Evolutionary conservation across 2,888 invertebrate species (phyloP), one percentile per base, ranked within the genome.

Genomic region (Diachrysia chrysitis): DNA sequence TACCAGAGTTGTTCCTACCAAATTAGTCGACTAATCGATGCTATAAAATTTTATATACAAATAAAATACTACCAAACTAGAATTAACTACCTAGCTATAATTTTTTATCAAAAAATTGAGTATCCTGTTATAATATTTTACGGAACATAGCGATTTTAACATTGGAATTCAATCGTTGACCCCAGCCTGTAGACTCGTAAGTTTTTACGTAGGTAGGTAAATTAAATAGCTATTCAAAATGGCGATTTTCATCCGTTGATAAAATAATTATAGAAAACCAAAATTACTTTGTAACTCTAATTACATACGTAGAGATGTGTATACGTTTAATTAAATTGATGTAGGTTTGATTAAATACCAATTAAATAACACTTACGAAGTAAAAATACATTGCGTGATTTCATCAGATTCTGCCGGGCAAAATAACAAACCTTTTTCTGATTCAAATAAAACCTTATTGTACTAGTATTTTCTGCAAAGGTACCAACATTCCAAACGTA

Each of bases 261-360:
- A 59, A 17, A 29, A 61, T 71, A 63, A 69, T 69, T 67, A 61
- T 58, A 70, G 54, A 25, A 29, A 55, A 9, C 46, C 42, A 23
- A 35, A 65, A 69, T 55, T 19, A 60, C 63, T 63, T 61, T 63
- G 16, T 46, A 25, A 53, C 16, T 42, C 46, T 70, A 63, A 77
- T 70, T 61, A 65, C 23, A 61, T 23, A 42, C 37, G 2, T 51
- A 46, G 10, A 3, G 10, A 2, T 19, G 6, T 19, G 2, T 10
- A 17, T 19, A 48, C 19, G 17, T 48, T 10, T 9, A 48, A 51
- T 51, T 48, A 19, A 19, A 9, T 12, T 51, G 21, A 51, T 42
- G n/a, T 6, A 42, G 42, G 42, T 42, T n/a, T 42, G 42, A n/a
- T 42, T n/a, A 42, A 2, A 4, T 25, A 25, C 53, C 35, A 23